phyloP scores from a whole-genome alignment of 2,113 vertebrate species.

The Eptesicus fuscus region DNA sequence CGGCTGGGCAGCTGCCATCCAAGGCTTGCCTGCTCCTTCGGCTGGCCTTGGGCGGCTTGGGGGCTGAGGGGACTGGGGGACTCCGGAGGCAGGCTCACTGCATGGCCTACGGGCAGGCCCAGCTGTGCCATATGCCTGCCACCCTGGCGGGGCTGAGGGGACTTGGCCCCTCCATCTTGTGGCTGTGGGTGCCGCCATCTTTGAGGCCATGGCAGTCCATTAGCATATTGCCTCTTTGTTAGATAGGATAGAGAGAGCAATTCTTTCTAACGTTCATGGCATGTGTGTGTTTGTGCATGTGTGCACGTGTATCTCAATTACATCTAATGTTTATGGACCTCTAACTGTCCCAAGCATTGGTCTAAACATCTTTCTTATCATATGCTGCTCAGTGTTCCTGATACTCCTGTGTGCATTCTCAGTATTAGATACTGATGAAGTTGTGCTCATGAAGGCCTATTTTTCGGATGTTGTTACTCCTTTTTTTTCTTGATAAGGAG shows the following conservation, averaged over 20 bases:
- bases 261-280: neutral
- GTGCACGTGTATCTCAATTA: neutral
- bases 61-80: too few species aligned
- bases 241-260: too few species aligned
- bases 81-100: fast-evolving
- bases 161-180: too few species aligned
- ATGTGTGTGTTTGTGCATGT: neutral
- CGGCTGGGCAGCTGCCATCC: too few species aligned
- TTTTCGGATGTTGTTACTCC: neutral
- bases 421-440: neutral
- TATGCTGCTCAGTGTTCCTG: neutral
- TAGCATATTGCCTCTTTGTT: too few species aligned
- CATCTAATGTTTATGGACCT: neutral
- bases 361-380: neutral
- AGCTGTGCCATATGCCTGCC: too few species aligned
- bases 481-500: neutral
- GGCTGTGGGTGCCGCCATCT: too few species aligned
- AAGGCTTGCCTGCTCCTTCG: too few species aligned
- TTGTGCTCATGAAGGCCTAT: neutral
- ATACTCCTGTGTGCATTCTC: neutral
- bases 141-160: too few species aligned
- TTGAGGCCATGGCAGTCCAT: too few species aligned
- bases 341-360: neutral
- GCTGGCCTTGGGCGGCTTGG: too few species aligned
- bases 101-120: too few species aligned